A percentile compares a stretch with the other conserved stretches of the same genome.
These are phyloP conservation scores for Eristalinus aeneus DNA, from an alignment of 2,888 invertebrate species.

Conservation along the genomic window DNA sequence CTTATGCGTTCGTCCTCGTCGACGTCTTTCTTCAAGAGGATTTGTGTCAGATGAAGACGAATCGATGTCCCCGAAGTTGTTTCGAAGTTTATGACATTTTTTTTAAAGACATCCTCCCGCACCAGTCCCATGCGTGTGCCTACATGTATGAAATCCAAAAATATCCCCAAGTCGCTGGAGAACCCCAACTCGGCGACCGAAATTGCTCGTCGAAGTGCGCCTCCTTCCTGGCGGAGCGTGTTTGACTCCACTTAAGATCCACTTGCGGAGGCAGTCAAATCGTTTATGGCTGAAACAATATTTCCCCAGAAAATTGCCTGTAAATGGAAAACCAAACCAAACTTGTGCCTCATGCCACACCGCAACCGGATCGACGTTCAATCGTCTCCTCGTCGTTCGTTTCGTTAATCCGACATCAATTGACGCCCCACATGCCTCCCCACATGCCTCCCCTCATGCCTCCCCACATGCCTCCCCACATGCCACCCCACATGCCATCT, in stretches of 20 bases:
- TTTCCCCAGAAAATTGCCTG: slow-evolving; percentile 23
- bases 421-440: background rate
- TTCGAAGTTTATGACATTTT: slow-evolving; percentile 1
- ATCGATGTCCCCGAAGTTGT: background rate
- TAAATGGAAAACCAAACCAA: slow-evolving; percentile 27
- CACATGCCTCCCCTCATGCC: background rate
- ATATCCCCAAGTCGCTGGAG: slow-evolving; percentile 10
- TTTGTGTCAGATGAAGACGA: background rate
- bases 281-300: slow-evolving; percentile 27
- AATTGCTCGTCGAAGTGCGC: slow-evolving; percentile 4
- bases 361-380: background rate
- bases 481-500: background rate
- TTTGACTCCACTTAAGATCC: background rate
- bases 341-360: slow-evolving; percentile 21
- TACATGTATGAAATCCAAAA: slow-evolving; percentile 16
- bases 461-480: background rate
- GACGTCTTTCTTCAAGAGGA: background rate
- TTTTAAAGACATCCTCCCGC: background rate
- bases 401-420: slow-evolving; percentile 2
- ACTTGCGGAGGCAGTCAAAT: background rate
- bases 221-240: background rate
- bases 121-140: background rate
- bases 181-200: background rate
- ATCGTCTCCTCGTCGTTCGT: background rate
- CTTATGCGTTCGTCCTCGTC: background rate